Base-by-base conservation (phyloP, 2,888 invertebrate genomes). In the Dynastes tityus region DNA sequence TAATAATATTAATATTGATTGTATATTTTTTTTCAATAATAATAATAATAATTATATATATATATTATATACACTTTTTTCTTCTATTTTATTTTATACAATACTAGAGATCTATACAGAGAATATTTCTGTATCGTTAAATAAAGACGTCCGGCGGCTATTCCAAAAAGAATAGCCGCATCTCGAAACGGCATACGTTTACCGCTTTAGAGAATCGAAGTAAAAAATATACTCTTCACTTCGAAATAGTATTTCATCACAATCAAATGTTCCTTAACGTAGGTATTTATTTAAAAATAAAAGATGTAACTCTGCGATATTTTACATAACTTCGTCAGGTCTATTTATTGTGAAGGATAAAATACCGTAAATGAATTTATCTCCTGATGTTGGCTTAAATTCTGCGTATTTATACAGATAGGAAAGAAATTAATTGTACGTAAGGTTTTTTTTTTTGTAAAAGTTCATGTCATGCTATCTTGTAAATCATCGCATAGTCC, bases 31-130 rank as follows among this genome's bases (percentile, higher is more conserved):
- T 58, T 70, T 71, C 51, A 37, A 65, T 53, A 71, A 73, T 73
- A 68, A 68, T 68, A 67, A 68, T 68, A 67, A 67, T 71, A 71
- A 65, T 70, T 73, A 77, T 71, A 64, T 71, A 78, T 75, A 76
- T 64, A 76, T 78, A 75, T 64, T 78, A 75, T 78, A 67, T 78
- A 75, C 74, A 75, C n/a, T 58, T 70, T 53, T 67, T 77, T 73
- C 32, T 64, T 49, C 58, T 71, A 77, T 71, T 79, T 74, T 73
- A 73, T 77, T 79, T 74, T 77, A 73, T 77, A 77, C 77, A 79
- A 79, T 77, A 79, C 77, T 77, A 79, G 79, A 79, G 79, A 79
- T 79, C 79, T 77, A 77, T 79, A 79, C 79, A 79, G 79, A 77
- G 3, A 37, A 51, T 32, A 63, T 73, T 77, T 77, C 79, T 79